Conservation (phyloP, 2,888 invertebrate species). For the Ceramica pisi region DNA sequence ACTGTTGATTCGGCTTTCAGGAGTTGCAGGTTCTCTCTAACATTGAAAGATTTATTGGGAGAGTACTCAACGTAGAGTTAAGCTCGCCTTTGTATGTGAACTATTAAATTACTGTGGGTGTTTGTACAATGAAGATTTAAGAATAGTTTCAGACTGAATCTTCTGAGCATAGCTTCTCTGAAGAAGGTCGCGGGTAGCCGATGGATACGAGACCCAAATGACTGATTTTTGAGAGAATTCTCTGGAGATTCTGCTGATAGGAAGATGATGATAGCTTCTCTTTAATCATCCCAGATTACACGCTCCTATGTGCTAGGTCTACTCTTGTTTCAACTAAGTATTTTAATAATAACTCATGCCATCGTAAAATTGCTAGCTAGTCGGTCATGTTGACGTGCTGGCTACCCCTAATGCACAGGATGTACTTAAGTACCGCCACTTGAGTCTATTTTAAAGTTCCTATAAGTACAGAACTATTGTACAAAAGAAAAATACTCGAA, state of each 20-base stretch:
- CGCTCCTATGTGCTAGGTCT: background rate
- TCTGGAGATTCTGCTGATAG: too few relatives aligned
- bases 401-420: background rate
- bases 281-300: background rate
- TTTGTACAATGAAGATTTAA: too few relatives aligned
- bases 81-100: too few relatives aligned
- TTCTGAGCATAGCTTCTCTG: background rate
- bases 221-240: too few relatives aligned
- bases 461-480: background rate
- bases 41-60: too few relatives aligned
- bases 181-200: too few relatives aligned
- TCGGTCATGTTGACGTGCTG: background rate
- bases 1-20: too few relatives aligned
- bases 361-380: background rate
- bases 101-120: too few relatives aligned
- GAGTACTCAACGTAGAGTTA: too few relatives aligned
- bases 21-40: too few relatives aligned
- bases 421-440: background rate
- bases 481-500: background rate
- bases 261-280: too few relatives aligned
- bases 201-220: too few relatives aligned
- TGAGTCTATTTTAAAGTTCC: background rate
- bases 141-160: background rate
- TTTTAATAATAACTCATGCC: background rate
- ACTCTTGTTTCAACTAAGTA: background rate